A percentile compares a stretch with the other conserved stretches of the same genome.
phyloP scores from a whole-genome alignment of 2,888 invertebrate species.

The Hirtodrosophila cameraria region DNA sequence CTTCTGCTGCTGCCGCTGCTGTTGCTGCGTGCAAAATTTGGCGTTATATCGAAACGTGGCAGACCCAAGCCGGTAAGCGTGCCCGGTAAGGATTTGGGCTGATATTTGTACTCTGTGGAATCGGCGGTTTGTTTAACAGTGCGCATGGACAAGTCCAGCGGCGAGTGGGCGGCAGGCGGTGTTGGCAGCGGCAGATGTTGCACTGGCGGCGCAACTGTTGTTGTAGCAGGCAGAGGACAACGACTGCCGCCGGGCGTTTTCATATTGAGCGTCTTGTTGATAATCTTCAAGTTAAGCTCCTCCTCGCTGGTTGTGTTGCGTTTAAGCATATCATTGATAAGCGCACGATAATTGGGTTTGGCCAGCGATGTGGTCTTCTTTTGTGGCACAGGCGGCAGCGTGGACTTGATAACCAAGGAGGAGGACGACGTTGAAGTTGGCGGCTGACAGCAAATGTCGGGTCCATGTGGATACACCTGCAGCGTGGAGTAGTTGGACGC shows the following conservation, averaged over 20 bases:
- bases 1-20: constrained; percentile 1
- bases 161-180: constrained; percentile 85
- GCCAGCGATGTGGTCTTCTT: constrained; percentile 49
- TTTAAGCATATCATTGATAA: constrained; percentile 81
- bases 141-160: constrained; percentile 94
- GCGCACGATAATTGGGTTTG: constrained; percentile 82
- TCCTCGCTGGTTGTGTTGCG: constrained; percentile 82
- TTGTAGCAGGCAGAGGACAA: constrained; percentile 2
- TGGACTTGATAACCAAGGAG: constrained; percentile 3
- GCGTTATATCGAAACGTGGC: constrained; percentile 91
- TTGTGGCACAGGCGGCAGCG: constrained; percentile 37
- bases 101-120: constrained; percentile 87
- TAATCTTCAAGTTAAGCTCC: constrained; percentile 83
- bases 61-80: constrained; percentile 81
- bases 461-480: constrained; percentile 66
- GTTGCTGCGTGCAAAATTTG: constrained; percentile 86
- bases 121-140: constrained; percentile 95
- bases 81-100: not conserved
- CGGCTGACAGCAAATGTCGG: constrained; percentile 66
- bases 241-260: constrained; percentile 45
- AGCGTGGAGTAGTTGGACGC: constrained; percentile 57
- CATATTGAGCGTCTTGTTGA: constrained; percentile 82
- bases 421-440: not conserved
- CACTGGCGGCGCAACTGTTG: constrained; percentile 1
- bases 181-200: constrained; percentile 7